Base-by-base conservation (phyloP, 2,113 vertebrate genomes). In the Smithornis capensis region DNA sequence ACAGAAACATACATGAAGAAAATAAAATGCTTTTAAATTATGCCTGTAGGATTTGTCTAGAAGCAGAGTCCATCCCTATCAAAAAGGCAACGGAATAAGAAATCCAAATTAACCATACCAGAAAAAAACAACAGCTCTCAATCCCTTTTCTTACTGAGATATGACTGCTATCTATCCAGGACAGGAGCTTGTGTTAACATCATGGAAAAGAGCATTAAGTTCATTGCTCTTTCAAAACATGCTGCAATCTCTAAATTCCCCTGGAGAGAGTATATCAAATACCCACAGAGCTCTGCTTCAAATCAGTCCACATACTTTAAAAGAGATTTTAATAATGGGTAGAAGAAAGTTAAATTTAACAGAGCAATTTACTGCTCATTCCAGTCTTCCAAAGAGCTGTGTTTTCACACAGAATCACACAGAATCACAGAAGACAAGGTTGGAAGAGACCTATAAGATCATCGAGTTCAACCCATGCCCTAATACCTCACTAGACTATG, bases 221-320 rank as follows among this genome's bases (percentile, higher is more conserved):
- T 91, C 68, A 64, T 60, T 92, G 40, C 55, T 89, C 37, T 84
- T 68, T 83, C 88, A 87, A 68, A 93, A 84, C 23, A 24, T 67
- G 33, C 56, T 90, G 40, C 44, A 63, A 10, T 86, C 47, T 65
- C 45, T 42, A 68, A 19, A 67, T 70, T 96, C 64, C 60, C 31
- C 62, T 38, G 18, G 53, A 82, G 80, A 71, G 35, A 40, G 2
- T 45, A 23, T 71, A 86, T 92, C 35, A 37, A 80, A 88, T 89
- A 94, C 50, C 45, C 55, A 42, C 33, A 82, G 62, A 86, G 42
- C 49, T 91, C 60, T 93, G 62, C 77, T 96, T 94, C 88, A 91
- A 92, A 95, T 93, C 28, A 91, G 64, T 90, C 86, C 63, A 74
- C 49, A 79, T 42, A 50, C 63, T 53, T 89, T 67, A 82, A 76